Base-by-base conservation (phyloP, 2,888 invertebrate genomes). In the Entomobrya multifasciata region DNA sequence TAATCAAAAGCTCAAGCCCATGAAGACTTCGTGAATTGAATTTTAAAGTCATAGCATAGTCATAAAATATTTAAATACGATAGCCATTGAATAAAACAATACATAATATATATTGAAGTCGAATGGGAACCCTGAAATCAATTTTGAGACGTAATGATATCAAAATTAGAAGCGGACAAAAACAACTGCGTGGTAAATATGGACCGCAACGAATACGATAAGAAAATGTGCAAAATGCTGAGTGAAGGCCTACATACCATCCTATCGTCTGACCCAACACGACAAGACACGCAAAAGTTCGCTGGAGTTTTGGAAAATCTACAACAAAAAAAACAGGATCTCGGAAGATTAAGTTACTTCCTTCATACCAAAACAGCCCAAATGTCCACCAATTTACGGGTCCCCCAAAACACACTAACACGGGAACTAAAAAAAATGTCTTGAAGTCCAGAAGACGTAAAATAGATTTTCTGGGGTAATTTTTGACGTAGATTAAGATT, bases 321-420 rank as follows among this genome's bases (percentile, higher is more conserved):
- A 8, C 27, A 44, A 4, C 10, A 65, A 1, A 15, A 10, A n/a
- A 1, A 20, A 10, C n/a, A 5, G 1, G 10, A 8, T 70, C 1
- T 2, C 4, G 20, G 70, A 41, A 44, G 41, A 70, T 13, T 10
- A 20, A 70, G 70, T 20, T 17, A n/a, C 41, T 44, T 4, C 6
- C 6, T 49, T 72, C 1, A 15, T 25, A 13, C 74, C 52, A 1
- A 74, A 52, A 49, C 13, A 27, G 1, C 22, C 67, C 2, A 44
- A 44, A 41, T 49, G 49, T 17, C 74, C 74, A 5, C 6, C 8
- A 52, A 49, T 74, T 6, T 74, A 74, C 27, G 74, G 74, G 13
- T 52, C 52, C 4, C 74, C 74, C 10, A 74, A 74, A 49, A 52
- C 52, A 8, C 74, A 52, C n/a, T 52, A 52, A 74, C 52, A 52